A percentile compares a stretch with the other conserved stretches of the same genome.
These are phyloP conservation scores for Bradysia coprophila DNA, from an alignment of 1,140 invertebrate genomes.

Conservation along the genomic window DNA sequence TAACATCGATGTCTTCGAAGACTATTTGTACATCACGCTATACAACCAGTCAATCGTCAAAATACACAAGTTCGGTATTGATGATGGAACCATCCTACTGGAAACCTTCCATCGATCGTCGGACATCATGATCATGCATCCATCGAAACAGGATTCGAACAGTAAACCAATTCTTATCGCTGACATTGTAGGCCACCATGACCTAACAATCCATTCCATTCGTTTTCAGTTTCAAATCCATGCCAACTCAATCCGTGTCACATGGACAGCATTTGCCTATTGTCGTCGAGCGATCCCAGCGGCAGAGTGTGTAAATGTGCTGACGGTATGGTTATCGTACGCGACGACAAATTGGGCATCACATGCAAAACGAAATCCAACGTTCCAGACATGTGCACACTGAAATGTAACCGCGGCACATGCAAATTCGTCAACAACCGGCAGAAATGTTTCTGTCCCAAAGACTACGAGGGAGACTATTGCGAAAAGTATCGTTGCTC, in stretches of 20 bases:
- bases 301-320: slow-evolving; percentile 42
- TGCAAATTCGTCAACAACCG: slow-evolving; percentile 29
- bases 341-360: not conserved
- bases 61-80: slow-evolving; percentile 48
- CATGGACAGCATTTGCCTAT: slow-evolving; percentile 31
- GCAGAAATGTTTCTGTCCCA: slow-evolving; percentile 34
- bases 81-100: slow-evolving; percentile 31
- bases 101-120: slow-evolving; percentile 33
- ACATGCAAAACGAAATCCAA: not conserved
- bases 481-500: slow-evolving; percentile 46
- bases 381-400: slow-evolving; percentile 21
- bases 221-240: slow-evolving; percentile 21
- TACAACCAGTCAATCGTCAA: slow-evolving; percentile 41
- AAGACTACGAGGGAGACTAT: slow-evolving; percentile 34
- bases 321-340: slow-evolving; percentile 31
- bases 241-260: slow-evolving; percentile 31
- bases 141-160: slow-evolving; percentile 36
- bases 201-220: not conserved
- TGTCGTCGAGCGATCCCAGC: slow-evolving; percentile 20
- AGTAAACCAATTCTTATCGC: slow-evolving; percentile 14
- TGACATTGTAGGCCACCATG: not conserved
- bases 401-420: slow-evolving; percentile 27
- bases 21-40: slow-evolving; percentile 44
- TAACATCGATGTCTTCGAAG: slow-evolving; percentile 57
- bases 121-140: slow-evolving; percentile 47